Base-by-base conservation (phyloP, 2,113 vertebrate species). In the Tamias sibiricus region DNA sequence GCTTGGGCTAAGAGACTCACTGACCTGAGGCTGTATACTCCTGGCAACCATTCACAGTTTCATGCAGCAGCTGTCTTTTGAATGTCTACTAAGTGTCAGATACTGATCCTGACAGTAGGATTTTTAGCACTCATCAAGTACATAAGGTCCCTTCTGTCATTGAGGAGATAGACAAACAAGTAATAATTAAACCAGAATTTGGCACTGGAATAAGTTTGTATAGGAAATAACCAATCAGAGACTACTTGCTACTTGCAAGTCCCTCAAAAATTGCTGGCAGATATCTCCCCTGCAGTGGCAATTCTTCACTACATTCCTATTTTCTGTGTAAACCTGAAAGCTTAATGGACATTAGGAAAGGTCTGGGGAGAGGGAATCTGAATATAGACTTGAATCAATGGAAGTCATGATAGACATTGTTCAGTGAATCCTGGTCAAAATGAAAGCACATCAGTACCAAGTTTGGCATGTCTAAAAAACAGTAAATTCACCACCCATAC, bases 41-140 rank as follows among this genome's bases (percentile, higher is more conserved):
- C 57, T 9, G 6, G 32, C 32, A 49, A 44, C 8, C 4, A 0
- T 37, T 9, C 22, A 2, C 2, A 0, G 13, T 64, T 7, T 62
- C 2, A 6, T 75, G 35, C 12, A 9, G 44, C 16, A 75, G 8
- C 82, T 81, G 2, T 54, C 40, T 22, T 83, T 8, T 22, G 10
- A 35, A 17, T 7, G 1, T 40, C 47, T 47, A 44, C 37, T 35
- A 16, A 35, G 26, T 4, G 6, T 75, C 42, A n/a, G 69, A 17
- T 28, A 32, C 76, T 37, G 59, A 76, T n/a, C 17, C 49, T 62
- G 37, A 5, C 66, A 26, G 6, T 24, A 59, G 42, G 37, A 3
- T 24, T 35, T 64, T 90, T 44, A 66, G 13, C 44, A 13, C 17
- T 54, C 71, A 32, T 72, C 52, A 26, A 77, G 28, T 24, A 26